Base-by-base conservation (phyloP, 2,113 vertebrate species). In the Etia nguti region DNA sequence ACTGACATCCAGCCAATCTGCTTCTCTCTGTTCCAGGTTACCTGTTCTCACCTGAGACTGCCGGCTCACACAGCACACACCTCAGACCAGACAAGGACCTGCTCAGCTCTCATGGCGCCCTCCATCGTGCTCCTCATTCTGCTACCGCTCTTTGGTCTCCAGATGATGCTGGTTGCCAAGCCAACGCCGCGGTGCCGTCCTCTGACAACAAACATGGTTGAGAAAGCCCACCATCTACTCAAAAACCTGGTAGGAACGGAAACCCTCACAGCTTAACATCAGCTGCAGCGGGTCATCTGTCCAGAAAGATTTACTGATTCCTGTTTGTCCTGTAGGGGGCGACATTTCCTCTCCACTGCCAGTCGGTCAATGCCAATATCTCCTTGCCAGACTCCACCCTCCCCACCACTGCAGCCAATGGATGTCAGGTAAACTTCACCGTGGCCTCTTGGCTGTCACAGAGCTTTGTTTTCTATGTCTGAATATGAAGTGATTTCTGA, bases 131-230 rank as follows among this genome's bases (percentile, higher is more conserved):
- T 89, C 12, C 29, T 93, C 11, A 1, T 87, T 16, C 6, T 89
- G 24, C 57, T 94, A 77, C 89, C 90, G 4, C 36, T 94, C 50
- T 92, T 81, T 84, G 84, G 83, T 80, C 68, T 93, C 38, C 83
- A 89, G 81, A 59, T 87, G 75, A 60, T 87, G 24, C 65, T 54
- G 80, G 77, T 55, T 8, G 79, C 88, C 31, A 86, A 13, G 57
- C 88, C 93, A 2, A 87, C 16, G 3, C 4, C 26, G 1, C 26
- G 1, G 24, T 94, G 93, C 46, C 31, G 1, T 6, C 46, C 24
- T 52, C 29, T 94, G 46, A 15, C 57, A 3, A 80, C 36, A 4
- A 6, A 79, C 0, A 4, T 88, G 22, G 77, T 87, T 10, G 2
- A 3, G 38, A 1, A 1, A 0, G 22, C 68, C 43, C 77, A 91